phyloP scores from a whole-genome alignment of 2,797 vertebrate species.

The Apogon hyalosoma region DNA sequence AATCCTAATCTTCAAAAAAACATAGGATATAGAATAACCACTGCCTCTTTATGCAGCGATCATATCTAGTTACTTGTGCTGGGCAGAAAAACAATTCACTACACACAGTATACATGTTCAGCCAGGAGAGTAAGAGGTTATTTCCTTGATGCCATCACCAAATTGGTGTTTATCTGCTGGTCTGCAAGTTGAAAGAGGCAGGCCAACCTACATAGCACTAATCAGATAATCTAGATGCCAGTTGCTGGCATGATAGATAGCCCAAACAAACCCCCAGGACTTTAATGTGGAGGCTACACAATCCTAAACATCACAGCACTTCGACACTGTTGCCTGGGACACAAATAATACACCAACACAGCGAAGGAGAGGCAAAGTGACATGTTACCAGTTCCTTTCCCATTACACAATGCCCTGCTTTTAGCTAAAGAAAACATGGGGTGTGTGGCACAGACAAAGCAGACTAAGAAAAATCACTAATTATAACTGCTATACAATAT shows the following conservation, averaged over 20 bases:
- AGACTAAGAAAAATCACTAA: not conserved
- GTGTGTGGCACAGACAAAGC: conserved; percentile 7
- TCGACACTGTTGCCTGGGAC: conserved; percentile 66
- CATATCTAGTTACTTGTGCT: not conserved
- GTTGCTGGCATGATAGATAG: conserved; percentile 34
- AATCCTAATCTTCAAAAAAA: conserved; percentile 68
- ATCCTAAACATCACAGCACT: conserved; percentile 47
- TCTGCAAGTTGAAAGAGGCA: conserved; percentile 4
- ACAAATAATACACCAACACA: conserved; percentile 68
- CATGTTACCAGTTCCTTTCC: conserved; percentile 62
- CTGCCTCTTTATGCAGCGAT: not conserved
- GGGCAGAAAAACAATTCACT: not conserved
- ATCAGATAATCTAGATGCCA: conserved; percentile 60
- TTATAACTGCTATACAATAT: not conserved
- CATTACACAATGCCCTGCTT: conserved; percentile 40
- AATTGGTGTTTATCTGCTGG: conserved; percentile 17
- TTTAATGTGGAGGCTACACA: conserved; percentile 35
- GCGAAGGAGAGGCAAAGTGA: conserved; percentile 31
- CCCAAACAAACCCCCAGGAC: conserved; percentile 42
- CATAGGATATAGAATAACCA: not conserved
- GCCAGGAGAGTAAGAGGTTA: not conserved
- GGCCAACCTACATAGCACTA: conserved; percentile 38
- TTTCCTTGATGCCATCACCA: not conserved
- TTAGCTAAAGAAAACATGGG: conserved; percentile 47
- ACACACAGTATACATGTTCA: conserved; percentile 1